Evolutionary conservation across 2,888 invertebrate species (phyloP).

Genomic region (Eupithecia insigniata): DNA sequence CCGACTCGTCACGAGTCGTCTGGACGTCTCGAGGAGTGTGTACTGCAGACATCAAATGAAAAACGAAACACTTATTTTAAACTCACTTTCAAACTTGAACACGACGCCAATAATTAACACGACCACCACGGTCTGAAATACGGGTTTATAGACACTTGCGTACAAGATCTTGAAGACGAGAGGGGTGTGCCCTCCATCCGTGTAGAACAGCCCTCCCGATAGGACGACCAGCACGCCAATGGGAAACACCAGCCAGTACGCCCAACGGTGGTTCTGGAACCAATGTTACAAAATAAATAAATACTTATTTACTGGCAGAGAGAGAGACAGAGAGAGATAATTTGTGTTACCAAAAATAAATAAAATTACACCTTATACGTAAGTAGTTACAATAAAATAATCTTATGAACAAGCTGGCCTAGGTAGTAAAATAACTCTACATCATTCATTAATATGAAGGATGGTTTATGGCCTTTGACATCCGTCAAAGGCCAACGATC

Average conservation of each 20-base stretch:
- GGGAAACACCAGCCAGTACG: conserved; percentile 63
- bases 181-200: conserved; percentile 49
- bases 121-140: conserved; percentile 63
- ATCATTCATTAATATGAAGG: too few relatives aligned
- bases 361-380: too few relatives aligned
- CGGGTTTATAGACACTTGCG: conserved; percentile 65
- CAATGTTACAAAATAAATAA: neutral
- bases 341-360: too few relatives aligned
- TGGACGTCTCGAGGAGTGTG: too few relatives aligned
- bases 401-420: too few relatives aligned
- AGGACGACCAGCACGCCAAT: conserved; percentile 63
- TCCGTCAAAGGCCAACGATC: too few relatives aligned
- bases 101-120: conserved; percentile 57
- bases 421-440: too few relatives aligned
- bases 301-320: neutral
- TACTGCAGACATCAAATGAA: too few relatives aligned
- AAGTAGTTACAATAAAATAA: too few relatives aligned
- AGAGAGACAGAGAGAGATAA: neutral
- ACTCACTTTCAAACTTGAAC: conserved; percentile 71
- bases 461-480: too few relatives aligned
- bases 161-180: conserved; percentile 54
- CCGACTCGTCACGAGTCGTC: too few relatives aligned
- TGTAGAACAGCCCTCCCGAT: conserved; percentile 71
- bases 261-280: conserved; percentile 62
- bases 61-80: too few relatives aligned